Percentiles rank a stretch among this genome's conserved stretches.
Conservation (phyloP, 2,888 invertebrate genomes). For the Lepeophtheirus nordmannii region DNA sequence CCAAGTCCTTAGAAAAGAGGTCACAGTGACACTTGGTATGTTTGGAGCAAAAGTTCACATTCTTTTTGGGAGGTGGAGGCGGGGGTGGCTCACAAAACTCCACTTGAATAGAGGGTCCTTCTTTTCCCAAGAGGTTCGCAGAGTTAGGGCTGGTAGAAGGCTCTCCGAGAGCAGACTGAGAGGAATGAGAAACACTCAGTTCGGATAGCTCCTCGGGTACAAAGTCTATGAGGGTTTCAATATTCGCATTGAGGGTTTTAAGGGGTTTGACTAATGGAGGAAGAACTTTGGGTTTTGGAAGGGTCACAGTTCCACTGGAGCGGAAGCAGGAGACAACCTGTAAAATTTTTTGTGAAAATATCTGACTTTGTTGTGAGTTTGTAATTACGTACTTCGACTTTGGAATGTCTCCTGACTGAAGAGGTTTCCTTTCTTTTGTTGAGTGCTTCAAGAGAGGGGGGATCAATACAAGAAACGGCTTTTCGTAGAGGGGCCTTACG, state of each 20-base stretch:
- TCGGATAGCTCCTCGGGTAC: not conserved
- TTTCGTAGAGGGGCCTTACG: slow-evolving; percentile 1
- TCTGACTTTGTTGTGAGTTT: not conserved
- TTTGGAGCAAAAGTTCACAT: not conserved
- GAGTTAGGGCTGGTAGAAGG: too few relatives aligned
- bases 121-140: too few relatives aligned
- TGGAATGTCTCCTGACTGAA: not conserved
- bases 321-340: slow-evolving; percentile 2
- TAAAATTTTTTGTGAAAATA: not conserved
- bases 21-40: slow-evolving; percentile 2
- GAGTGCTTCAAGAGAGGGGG: not conserved
- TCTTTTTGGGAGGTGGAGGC: not conserved
- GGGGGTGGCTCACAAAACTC: too few relatives aligned
- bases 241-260: too few relatives aligned
- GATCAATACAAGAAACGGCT: not conserved
- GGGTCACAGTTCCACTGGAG: not conserved
- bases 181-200: not conserved
- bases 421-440: not conserved
- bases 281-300: not conserved
- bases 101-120: too few relatives aligned
- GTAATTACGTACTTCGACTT: not conserved
- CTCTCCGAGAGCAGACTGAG: too few relatives aligned
- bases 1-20: not conserved
- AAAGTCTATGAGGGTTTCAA: not conserved
- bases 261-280: not conserved